These are phyloP conservation scores for Tetramorium simillimum DNA, from an alignment of 1,140 invertebrate species.

Conservation along the genomic window DNA sequence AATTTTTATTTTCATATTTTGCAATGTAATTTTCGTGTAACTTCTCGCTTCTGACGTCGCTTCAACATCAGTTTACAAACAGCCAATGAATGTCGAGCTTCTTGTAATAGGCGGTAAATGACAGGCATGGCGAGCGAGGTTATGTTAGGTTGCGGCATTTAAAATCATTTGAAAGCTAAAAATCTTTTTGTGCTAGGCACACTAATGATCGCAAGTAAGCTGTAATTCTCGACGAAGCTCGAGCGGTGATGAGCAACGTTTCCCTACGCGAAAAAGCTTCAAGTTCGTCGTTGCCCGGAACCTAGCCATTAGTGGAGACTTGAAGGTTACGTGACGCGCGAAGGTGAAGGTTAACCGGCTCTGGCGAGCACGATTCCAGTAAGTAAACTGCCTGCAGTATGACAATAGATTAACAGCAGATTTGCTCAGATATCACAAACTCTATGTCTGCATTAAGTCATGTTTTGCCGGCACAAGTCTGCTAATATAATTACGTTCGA, in stretches of 20 bases:
- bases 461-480: too few relatives aligned
- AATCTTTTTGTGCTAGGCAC: neutral
- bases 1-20: slow-evolving; percentile 64
- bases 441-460: too few relatives aligned
- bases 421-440: too few relatives aligned
- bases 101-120: too few relatives aligned
- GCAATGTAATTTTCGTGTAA: too few relatives aligned
- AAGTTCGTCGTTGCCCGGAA: neutral
- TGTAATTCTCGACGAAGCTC: neutral
- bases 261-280: neutral
- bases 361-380: slow-evolving; percentile 42
- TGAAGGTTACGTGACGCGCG: neutral
- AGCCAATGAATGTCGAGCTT: too few relatives aligned
- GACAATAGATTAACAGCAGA: too few relatives aligned
- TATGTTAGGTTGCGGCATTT: neutral
- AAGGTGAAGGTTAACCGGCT: slow-evolving; percentile 39
- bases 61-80: too few relatives aligned
- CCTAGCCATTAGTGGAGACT: neutral
- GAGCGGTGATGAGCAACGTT: neutral
- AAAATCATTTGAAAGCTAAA: neutral
- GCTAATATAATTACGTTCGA: too few relatives aligned
- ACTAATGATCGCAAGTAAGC: neutral
- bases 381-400: too few relatives aligned
- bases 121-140: neutral
- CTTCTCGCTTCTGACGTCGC: too few relatives aligned